A percentile compares a stretch with the other conserved stretches of the same genome.
Evolutionary conservation across 2,888 invertebrate species (phyloP).

Genomic region (Tribolium freemani): DNA sequence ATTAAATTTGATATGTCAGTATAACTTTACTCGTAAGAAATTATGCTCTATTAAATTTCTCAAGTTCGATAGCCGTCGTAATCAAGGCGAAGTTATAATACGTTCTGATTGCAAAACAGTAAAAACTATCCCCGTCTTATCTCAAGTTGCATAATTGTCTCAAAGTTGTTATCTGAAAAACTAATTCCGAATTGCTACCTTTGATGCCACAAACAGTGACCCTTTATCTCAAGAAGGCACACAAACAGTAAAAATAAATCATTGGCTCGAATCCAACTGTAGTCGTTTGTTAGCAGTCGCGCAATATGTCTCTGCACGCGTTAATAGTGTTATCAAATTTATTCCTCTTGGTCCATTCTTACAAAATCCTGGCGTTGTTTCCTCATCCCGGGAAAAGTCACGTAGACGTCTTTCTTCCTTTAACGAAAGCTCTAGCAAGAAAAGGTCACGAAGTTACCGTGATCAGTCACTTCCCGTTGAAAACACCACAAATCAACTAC

Average conservation of each 20-base stretch:
- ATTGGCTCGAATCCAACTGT: neutral
- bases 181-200: neutral
- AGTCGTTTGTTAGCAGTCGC: slow-evolving; percentile 62
- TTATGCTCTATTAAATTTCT: neutral
- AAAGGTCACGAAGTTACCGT: slow-evolving; percentile 79
- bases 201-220: neutral
- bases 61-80: neutral
- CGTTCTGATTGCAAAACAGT: neutral
- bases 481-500: slow-evolving; percentile 70
- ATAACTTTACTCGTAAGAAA: neutral
- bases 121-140: neutral
- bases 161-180: neutral
- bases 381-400: slow-evolving; percentile 81
- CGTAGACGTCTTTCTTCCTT: slow-evolving; percentile 75
- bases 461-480: slow-evolving; percentile 75
- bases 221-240: neutral
- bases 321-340: slow-evolving; percentile 22
- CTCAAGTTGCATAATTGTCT: neutral
- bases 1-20: neutral
- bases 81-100: neutral
- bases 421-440: slow-evolving; percentile 73
- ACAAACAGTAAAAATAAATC: neutral
- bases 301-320: slow-evolving; percentile 37
- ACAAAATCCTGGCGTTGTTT: slow-evolving; percentile 76
- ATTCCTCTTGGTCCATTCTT: slow-evolving; percentile 22